These are phyloP conservation scores for Lingula anatina DNA, from an alignment of 2,888 invertebrate species.

Conservation along the genomic window DNA sequence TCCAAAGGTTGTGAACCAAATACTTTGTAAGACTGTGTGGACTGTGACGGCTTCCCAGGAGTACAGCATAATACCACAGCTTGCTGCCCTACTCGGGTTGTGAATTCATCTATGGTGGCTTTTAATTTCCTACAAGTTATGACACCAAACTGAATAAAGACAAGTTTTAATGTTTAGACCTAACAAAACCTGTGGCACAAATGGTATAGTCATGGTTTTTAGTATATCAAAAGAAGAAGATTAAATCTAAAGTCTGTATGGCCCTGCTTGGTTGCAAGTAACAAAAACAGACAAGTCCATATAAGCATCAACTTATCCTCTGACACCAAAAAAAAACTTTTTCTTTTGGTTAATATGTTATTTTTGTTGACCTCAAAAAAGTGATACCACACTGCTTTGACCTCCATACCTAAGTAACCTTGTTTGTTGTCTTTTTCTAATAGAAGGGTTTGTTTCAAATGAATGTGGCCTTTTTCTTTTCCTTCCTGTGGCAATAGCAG, in stretches of 20 bases:
- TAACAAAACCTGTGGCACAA: too few species aligned
- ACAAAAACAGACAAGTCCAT: not conserved
- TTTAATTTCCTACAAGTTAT: conserved; percentile 47
- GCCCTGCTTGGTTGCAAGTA: too few species aligned
- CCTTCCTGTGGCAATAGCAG: conserved; percentile 88
- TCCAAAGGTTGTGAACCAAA: conserved; percentile 93
- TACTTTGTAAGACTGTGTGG: conserved; percentile 88
- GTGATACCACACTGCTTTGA: too few species aligned
- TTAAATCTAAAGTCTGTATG: too few species aligned
- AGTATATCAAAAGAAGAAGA: too few species aligned
- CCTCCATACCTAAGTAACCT: conserved; percentile 65
- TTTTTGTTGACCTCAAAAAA: not conserved
- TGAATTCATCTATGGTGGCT: conserved; percentile 74
- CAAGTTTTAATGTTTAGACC: too few species aligned
- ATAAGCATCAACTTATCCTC: not conserved
- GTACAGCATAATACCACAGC: conserved; percentile 93
- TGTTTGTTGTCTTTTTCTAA: conserved; percentile 91
- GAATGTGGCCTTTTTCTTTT: conserved; percentile 92
- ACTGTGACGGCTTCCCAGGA: conserved; percentile 74
- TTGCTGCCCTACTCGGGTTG: conserved; percentile 93
- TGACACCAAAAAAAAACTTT: not conserved
- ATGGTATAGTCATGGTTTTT: too few species aligned
- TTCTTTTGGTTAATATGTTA: too few species aligned
- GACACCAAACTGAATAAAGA: too few species aligned
- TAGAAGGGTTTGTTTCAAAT: conserved; percentile 95